phyloP scores from a whole-genome alignment of 30 jellyfish, hydroid and myxozoan genomes.

The Turritopsis dohrnii region DNA sequence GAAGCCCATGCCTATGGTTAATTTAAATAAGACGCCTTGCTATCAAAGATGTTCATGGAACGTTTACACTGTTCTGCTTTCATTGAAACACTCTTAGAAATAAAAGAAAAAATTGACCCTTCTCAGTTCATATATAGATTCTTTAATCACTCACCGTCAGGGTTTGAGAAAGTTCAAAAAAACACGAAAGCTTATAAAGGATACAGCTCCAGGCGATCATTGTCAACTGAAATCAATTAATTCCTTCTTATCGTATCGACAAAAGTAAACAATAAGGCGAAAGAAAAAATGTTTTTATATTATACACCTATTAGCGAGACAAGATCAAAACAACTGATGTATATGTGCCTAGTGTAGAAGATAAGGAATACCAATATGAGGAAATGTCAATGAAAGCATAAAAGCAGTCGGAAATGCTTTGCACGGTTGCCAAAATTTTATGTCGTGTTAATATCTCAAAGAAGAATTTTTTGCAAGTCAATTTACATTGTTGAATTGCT shows the following conservation, averaged over 20 bases:
- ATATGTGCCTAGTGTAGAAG: background rate
- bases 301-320: background rate
- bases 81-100: background rate
- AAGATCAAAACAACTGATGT: background rate
- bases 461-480: no score
- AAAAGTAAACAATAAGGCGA: background rate
- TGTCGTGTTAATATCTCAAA: no score
- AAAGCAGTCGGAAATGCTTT: background rate
- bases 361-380: background rate
- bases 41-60: background rate
- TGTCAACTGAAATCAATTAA: background rate
- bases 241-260: background rate
- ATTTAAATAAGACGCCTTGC: background rate
- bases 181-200: background rate
- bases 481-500: no score
- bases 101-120: background rate
- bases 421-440: background rate
- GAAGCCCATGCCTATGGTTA: background rate
- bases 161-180: background rate
- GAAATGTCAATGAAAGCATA: background rate
- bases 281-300: background rate
- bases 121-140: background rate
- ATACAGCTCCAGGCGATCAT: background rate
- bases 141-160: background rate
- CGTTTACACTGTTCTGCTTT: background rate